phyloP scores from a whole-genome alignment of 1,140 invertebrate species.

The Zaprionus nigranus region DNA sequence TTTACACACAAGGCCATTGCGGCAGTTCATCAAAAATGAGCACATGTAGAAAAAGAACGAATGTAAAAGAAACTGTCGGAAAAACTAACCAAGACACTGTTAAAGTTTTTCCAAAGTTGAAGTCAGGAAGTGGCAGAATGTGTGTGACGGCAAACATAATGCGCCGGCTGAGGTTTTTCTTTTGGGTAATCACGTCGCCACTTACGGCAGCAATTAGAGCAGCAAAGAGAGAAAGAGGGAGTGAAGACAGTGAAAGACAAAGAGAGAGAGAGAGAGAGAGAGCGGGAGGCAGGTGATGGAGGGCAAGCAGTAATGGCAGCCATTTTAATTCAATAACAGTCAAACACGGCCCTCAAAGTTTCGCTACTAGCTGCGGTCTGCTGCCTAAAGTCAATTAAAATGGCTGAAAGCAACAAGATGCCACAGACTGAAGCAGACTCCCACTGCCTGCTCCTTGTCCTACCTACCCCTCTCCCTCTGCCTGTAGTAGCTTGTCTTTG shows the following conservation, averaged over 20 bases:
- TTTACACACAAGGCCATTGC: constrained; percentile 3
- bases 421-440: neutral
- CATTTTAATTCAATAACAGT: constrained; percentile 81
- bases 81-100: constrained; percentile 55
- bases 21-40: constrained; percentile 76
- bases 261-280: neutral
- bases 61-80: constrained; percentile 28
- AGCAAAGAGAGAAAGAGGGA: neutral
- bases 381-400: constrained; percentile 80
- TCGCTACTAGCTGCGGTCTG: constrained; percentile 57
- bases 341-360: constrained; percentile 65
- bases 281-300: too few species aligned
- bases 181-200: constrained; percentile 71
- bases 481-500: neutral
- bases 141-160: constrained; percentile 43
- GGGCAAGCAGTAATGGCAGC: constrained; percentile 31
- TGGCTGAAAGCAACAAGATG: constrained; percentile 40
- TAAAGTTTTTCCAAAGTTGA: constrained; percentile 24
- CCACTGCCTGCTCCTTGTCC: too few species aligned
- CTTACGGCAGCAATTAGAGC: constrained; percentile 67
- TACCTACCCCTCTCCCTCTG: too few species aligned
- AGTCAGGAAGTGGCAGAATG: constrained; percentile 65
- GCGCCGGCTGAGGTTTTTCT: constrained; percentile 43
- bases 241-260: neutral
- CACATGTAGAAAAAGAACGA: constrained; percentile 41